phyloP scores from a whole-genome alignment of 2,797 vertebrate genomes.

The Enteromius paludinosus region DNA sequence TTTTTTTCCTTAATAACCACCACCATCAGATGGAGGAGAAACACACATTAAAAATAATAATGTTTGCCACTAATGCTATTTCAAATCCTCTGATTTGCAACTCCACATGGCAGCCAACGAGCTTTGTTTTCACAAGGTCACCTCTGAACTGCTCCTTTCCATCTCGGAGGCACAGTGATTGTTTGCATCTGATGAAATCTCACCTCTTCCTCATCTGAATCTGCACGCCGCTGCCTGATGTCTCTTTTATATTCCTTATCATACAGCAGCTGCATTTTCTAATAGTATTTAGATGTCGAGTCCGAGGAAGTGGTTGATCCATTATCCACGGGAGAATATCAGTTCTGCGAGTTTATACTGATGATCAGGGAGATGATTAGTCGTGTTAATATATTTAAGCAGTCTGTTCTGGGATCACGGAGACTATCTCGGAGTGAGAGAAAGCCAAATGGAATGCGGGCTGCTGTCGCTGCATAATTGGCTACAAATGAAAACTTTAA shows the following conservation, averaged over 20 bases:
- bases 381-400: slow-evolving; percentile 41
- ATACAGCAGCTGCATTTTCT: slow-evolving; percentile 14
- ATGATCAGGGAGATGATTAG: slow-evolving; percentile 41
- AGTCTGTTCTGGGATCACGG: slow-evolving; percentile 25
- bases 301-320: slow-evolving; percentile 31
- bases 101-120: neutral
- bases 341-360: slow-evolving; percentile 15
- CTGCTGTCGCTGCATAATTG: slow-evolving; percentile 62
- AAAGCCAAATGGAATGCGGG: slow-evolving; percentile 32
- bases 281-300: slow-evolving; percentile 37
- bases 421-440: slow-evolving; percentile 20
- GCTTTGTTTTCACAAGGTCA: slow-evolving; percentile 40
- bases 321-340: slow-evolving; percentile 31
- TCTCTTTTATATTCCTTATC: slow-evolving; percentile 32
- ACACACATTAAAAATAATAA: slow-evolving; percentile 28
- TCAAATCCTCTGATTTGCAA: slow-evolving; percentile 17
- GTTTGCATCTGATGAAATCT: slow-evolving; percentile 48
- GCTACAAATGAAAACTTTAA: slow-evolving; percentile 70
- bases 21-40: slow-evolving; percentile 3
- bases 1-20: neutral
- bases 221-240: neutral
- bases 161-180: slow-evolving; percentile 28
- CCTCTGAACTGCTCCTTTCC: slow-evolving; percentile 32
- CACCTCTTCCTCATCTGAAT: slow-evolving; percentile 28
- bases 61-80: slow-evolving; percentile 8